Base-by-base conservation (phyloP, 2,797 vertebrate genomes). In the Danio choprae region DNA sequence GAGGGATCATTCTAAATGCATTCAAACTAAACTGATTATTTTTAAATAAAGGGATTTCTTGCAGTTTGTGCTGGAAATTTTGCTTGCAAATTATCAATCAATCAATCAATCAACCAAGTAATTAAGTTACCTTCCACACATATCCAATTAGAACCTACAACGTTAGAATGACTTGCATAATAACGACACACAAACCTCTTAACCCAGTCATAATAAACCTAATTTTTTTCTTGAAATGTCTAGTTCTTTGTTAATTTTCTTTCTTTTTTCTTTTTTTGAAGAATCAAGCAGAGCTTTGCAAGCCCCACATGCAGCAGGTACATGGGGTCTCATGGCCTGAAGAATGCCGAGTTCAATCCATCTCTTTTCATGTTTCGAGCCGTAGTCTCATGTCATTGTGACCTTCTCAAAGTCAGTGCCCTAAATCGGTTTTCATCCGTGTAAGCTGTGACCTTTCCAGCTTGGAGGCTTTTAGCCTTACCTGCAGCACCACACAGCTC, bases 371-470 rank as follows among this genome's bases (percentile, higher is more conserved):
- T 84, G 79, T 79, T 77, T 82, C 50, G 70, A 81, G 67, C 74
- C 46, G 51, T 51, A 51, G 20, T 82, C 85, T 84, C 79, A 55
- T 79, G 84, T 80, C 77, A 76, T 59, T 43, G 71, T 86, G 84
- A 87, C 86, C 85, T 87, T 87, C 83, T 75, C 62, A 81, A 84
- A 81, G 72, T 72, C 72, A 82, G 36, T 78, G 80, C 82, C 83
- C 84, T 83, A 85, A 85, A 87, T 84, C 80, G 63, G 79, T 82
- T 83, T 83, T 84, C 85, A 83, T 84, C 80, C 86, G 68, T 85
- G 82, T 74, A 86, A 77, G 74, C 75, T 86, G 71, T 84, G 82
- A 86, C 80, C 78, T 87, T 86, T 86, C 63, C 77, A 82, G 82
- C 83, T 85, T 36, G 58, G 64, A 86, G 77, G 81, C 60, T 82